phyloP scores from a whole-genome alignment of 2,797 vertebrate genomes.

The Iguana delicatissima region DNA sequence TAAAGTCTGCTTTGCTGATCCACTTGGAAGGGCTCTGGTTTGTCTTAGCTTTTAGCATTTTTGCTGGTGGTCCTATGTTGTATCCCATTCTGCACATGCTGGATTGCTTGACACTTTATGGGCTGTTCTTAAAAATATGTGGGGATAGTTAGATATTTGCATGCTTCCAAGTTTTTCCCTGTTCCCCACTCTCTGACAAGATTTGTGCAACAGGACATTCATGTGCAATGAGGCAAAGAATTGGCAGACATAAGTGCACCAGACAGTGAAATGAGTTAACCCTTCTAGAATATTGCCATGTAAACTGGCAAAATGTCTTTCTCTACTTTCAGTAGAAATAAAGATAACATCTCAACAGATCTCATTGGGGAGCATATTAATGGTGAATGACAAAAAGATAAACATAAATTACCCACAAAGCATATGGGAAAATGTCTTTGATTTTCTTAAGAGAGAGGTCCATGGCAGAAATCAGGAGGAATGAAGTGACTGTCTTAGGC shows the following conservation, averaged over 20 bases:
- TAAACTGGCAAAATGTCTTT: neutral
- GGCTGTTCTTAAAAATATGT: neutral
- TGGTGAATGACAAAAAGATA: conserved; percentile 13
- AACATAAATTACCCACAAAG: neutral
- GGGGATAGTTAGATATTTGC: neutral
- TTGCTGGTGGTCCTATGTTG: neutral
- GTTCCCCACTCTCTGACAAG: neutral
- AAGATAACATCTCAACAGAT: conserved; percentile 10
- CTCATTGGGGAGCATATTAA: neutral
- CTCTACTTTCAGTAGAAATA: neutral
- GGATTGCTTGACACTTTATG: neutral
- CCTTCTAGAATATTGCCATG: conserved; percentile 31
- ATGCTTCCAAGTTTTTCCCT: neutral
- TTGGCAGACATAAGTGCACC: conserved; percentile 37
- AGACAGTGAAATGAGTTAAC: conserved; percentile 39
- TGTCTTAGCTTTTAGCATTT: neutral
- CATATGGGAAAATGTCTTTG: neutral
- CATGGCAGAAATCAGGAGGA: too few species aligned
- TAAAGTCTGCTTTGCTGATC: neutral
- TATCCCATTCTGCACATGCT: neutral
- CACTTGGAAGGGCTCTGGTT: neutral
- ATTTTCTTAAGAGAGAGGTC: neutral
- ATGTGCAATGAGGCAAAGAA: neutral
- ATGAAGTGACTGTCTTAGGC: too few species aligned
- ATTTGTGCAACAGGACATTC: neutral